Evolutionary conservation across 2,113 vertebrate species (phyloP), one percentile per base, ranked within the genome.

Genomic region (Protobothrops mucrosquamatus): DNA sequence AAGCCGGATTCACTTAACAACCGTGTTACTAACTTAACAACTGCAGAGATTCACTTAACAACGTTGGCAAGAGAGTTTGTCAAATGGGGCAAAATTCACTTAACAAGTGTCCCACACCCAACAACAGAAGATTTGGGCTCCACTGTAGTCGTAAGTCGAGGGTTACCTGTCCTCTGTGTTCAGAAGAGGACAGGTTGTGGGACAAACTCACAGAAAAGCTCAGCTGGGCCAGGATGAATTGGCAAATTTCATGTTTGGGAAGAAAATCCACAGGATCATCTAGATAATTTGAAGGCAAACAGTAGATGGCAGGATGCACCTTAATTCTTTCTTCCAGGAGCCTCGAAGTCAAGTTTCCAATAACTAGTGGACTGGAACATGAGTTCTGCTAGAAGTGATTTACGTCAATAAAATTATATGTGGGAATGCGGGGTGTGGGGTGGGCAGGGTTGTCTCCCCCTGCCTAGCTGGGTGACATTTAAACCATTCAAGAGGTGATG

Each of bases 401-500:
- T 93, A 91, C 85, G 95, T 96, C 93, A 94, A 90, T 92, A 92
- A 90, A 90, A 94, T 89, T 29, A 69, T 88, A 89, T 81, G 56
- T 86, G 92, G 85, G 91, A 46, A 29, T 18, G 24, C 11, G 64
- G 15, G 10, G 29, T 24, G 43, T 22, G 39, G 18, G 4, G 34
- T 5, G 23, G 2, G 5, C n/a, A 29, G 48, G 2, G 11, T 26
- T 56, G 9, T 34, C 51, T 46, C 43, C n/a, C 85, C 4, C 26
- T 26, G 52, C 87, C 23, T 92, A 91, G 43, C 90, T 29, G 39
- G 64, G 91, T 94, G 95, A 96, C 95, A 94, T 96, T 95, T 95
- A 92, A 94, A 87, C 93, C 93, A 91, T 94, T 91, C 89, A 92
- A 55, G 91, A 92, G 94, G 94, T 92, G 89, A 92, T 89, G 91